These are phyloP conservation scores for Drosophila austrosaltans DNA, from an alignment of 2,888 invertebrate genomes.

Conservation along the genomic window DNA sequence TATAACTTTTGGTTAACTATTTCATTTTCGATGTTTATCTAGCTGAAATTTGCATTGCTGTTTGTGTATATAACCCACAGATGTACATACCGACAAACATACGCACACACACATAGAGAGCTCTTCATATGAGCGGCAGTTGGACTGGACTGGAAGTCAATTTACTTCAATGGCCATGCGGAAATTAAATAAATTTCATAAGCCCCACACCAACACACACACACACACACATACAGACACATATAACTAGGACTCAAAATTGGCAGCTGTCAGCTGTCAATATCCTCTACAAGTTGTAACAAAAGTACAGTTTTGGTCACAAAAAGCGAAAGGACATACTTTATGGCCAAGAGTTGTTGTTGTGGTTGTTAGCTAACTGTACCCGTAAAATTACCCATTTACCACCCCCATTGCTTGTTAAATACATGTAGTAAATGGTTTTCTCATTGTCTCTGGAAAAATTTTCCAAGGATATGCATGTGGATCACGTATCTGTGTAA, in stretches of 20 bases:
- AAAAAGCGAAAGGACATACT: constrained; percentile 15
- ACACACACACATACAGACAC: constrained; percentile 22
- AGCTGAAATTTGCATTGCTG: constrained; percentile 11
- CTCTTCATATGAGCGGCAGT: no score
- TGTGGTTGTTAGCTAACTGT: constrained; percentile 18
- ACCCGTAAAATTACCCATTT: not conserved
- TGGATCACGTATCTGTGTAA: not conserved
- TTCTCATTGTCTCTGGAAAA: constrained; percentile 3
- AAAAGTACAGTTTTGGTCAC: constrained; percentile 50
- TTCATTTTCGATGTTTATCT: constrained; percentile 8
- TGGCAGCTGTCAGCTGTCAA: constrained; percentile 70
- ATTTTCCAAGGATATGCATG: not conserved
- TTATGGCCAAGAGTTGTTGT: constrained; percentile 10
- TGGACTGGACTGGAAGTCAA: constrained; percentile 42
- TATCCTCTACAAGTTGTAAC: constrained; percentile 14
- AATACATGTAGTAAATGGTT: not conserved
- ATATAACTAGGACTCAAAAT: constrained; percentile 41
- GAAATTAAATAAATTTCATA: constrained; percentile 74
- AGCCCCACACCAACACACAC: constrained; percentile 51
- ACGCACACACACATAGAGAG: no score
- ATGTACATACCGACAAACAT: no score
- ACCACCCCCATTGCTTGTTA: not conserved
- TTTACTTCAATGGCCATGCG: constrained; percentile 59
- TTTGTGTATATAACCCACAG: constrained; percentile 5
- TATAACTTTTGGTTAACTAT: constrained; percentile 34